These are phyloP conservation scores for Sebastes wilsoni DNA, from an alignment of 2,797 vertebrate species.

Conservation along the genomic window DNA sequence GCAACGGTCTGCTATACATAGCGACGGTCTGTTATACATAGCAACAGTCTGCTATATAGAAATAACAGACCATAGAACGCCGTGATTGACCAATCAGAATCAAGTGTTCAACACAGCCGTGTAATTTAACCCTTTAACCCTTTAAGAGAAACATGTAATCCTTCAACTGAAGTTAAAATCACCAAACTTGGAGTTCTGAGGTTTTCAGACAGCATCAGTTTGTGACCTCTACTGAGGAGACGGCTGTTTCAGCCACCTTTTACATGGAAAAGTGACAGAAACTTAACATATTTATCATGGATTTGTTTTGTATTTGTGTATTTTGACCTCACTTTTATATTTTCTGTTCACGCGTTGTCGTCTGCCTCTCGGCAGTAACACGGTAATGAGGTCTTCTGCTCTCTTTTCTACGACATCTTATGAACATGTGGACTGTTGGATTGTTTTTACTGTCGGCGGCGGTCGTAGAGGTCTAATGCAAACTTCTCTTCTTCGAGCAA, in stretches of 20 bases:
- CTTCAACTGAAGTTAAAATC: background rate
- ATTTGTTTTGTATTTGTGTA: conserved; percentile 42
- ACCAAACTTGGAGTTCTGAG: conserved; percentile 25
- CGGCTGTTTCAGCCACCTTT: conserved; percentile 1
- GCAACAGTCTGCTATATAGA: no score
- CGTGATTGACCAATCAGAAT: no score
- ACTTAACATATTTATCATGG: conserved; percentile 11
- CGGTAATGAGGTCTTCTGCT: conserved; percentile 33
- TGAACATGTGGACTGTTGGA: conserved; percentile 40
- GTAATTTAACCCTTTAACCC: background rate
- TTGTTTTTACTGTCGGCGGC: conserved; percentile 26
- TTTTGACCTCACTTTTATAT: conserved; percentile 27
- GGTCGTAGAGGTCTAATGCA: conserved; percentile 39
- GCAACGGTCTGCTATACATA: no score
- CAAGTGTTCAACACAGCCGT: no score
- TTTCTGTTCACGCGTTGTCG: conserved; percentile 30
- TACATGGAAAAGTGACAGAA: conserved; percentile 1
- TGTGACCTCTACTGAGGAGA: conserved; percentile 1
- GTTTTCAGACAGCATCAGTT: conserved; percentile 29
- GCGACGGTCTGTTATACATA: no score
- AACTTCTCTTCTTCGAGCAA: conserved; percentile 35
- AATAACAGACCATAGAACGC: no score
- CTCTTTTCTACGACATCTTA: conserved; percentile 29
- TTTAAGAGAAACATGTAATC: background rate
- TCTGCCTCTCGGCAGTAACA: conserved; percentile 23